Percentiles rank a stretch among this genome's conserved stretches.
These are phyloP conservation scores for Drosophila guanche DNA, from an alignment of 1,140 invertebrate species.

Conservation along the genomic window DNA sequence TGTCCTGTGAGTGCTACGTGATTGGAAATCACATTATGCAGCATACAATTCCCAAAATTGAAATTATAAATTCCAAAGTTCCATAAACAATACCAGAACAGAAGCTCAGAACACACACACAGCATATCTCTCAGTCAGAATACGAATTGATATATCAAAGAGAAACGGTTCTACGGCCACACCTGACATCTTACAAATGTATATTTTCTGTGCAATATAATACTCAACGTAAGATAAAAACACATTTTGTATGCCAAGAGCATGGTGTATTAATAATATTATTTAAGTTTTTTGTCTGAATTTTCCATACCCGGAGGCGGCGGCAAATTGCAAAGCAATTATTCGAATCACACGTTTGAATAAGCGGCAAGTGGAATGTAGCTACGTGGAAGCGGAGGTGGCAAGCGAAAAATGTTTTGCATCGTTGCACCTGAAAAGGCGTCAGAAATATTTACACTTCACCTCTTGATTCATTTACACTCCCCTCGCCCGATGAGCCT, in stretches of 20 bases:
- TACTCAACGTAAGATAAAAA: slow-evolving; percentile 37
- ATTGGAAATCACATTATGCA: slow-evolving; percentile 39
- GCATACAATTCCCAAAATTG: slow-evolving; percentile 1
- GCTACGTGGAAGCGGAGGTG: slow-evolving; percentile 47
- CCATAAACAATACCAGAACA: slow-evolving; percentile 24
- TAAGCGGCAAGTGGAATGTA: too few relatives aligned
- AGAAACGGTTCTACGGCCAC: slow-evolving; percentile 51
- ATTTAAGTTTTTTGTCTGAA: slow-evolving; percentile 35
- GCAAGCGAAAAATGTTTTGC: slow-evolving; percentile 58
- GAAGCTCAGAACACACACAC: slow-evolving; percentile 7
- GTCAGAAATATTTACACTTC: slow-evolving; percentile 53
- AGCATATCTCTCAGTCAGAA: slow-evolving; percentile 29
- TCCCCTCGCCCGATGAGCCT: slow-evolving; percentile 1
- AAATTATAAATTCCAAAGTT: slow-evolving; percentile 36
- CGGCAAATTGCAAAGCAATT: slow-evolving; percentile 77
- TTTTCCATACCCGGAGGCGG: slow-evolving; percentile 18
- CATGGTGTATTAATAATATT: slow-evolving; percentile 56
- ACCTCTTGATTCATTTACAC: background rate
- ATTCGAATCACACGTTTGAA: slow-evolving; percentile 68
- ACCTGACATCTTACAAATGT: slow-evolving; percentile 64
- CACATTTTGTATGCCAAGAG: slow-evolving; percentile 70
- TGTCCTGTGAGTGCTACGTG: slow-evolving; percentile 38
- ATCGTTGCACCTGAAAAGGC: slow-evolving; percentile 69
- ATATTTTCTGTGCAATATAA: slow-evolving; percentile 57
- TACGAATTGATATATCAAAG: slow-evolving; percentile 68